Evolutionary conservation across 1,140 invertebrate species (phyloP).

Genomic region (Venustaconcha ellipsiformis): DNA sequence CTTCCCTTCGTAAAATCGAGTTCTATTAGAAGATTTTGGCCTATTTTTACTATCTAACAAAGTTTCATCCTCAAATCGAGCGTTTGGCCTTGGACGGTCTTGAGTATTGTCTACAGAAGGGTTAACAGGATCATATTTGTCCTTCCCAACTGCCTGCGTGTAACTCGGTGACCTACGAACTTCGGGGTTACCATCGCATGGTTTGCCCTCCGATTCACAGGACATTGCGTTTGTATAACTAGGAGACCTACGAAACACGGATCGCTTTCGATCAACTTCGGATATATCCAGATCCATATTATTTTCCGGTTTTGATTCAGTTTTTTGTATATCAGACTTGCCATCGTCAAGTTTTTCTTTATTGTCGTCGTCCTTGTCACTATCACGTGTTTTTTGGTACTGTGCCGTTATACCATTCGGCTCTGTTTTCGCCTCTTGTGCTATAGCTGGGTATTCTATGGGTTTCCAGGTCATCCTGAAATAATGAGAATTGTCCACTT

Average conservation of each 20-base stretch:
- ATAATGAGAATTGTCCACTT: too few species aligned
- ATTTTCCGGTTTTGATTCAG: background rate
- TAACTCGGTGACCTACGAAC: background rate
- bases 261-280: constrained; percentile 26
- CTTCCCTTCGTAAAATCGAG: constrained; percentile 41
- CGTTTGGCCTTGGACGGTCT: constrained; percentile 14
- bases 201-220: constrained; percentile 8
- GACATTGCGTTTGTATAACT: constrained; percentile 37
- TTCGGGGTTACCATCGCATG: background rate
- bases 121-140: too few species aligned
- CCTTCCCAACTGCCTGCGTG: too few species aligned
- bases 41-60: constrained; percentile 10
- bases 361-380: background rate
- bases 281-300: constrained; percentile 9
- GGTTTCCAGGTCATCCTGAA: background rate
- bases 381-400: background rate
- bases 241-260: constrained; percentile 31
- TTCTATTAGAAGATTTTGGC: constrained; percentile 20
- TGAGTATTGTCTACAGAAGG: constrained; percentile 11
- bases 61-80: constrained; percentile 25
- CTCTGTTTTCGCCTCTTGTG: background rate
- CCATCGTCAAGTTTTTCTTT: background rate
- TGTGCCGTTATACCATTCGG: background rate
- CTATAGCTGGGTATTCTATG: background rate
- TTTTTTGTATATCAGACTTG: background rate